Percentiles rank a stretch among this genome's conserved stretches.
Conservation (phyloP, 2,888 invertebrate genomes). For the Phortica magna region DNA sequence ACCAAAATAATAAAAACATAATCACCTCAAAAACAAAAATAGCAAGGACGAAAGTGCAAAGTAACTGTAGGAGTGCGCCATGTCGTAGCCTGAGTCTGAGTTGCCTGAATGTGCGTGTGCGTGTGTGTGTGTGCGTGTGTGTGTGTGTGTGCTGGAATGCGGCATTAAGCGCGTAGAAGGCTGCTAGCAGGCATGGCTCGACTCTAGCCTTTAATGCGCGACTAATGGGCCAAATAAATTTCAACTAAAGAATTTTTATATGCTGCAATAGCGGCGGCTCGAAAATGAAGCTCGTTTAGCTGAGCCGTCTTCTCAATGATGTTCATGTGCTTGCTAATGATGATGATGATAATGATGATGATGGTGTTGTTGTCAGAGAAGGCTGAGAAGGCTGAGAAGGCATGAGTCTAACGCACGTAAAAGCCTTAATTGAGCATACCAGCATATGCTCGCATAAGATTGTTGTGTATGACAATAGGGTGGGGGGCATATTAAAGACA, state of each 20-base stretch:
- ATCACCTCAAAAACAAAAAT: background rate
- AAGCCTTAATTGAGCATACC: conserved; percentile 23
- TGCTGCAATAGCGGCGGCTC: conserved; percentile 47
- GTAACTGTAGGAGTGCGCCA: too few species aligned
- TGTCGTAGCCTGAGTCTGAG: too few species aligned
- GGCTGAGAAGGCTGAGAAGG: too few species aligned
- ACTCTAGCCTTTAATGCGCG: conserved; percentile 63
- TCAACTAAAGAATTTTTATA: conserved; percentile 73
- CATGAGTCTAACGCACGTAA: conserved; percentile 16
- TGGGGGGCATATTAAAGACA: too few species aligned
- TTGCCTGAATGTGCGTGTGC: too few species aligned
- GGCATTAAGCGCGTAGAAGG: too few species aligned
- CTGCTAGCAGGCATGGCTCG: conserved; percentile 29
- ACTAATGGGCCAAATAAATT: conserved; percentile 70
- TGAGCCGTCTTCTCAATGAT: background rate
- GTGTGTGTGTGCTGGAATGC: too few species aligned
- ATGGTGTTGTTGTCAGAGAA: background rate
- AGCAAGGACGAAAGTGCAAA: background rate
- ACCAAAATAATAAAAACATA: conserved; percentile 10
- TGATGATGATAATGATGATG: background rate
- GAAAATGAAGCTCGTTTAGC: background rate
- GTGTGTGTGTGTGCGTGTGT: too few species aligned
- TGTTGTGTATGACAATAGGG: too few species aligned
- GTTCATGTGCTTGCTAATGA: background rate
- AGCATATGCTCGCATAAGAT: background rate